A percentile compares a stretch with the other conserved stretches of the same genome.
Evolutionary conservation across 2,113 vertebrate species (phyloP).

Genomic region (Nothobranchius furzeri): DNA sequence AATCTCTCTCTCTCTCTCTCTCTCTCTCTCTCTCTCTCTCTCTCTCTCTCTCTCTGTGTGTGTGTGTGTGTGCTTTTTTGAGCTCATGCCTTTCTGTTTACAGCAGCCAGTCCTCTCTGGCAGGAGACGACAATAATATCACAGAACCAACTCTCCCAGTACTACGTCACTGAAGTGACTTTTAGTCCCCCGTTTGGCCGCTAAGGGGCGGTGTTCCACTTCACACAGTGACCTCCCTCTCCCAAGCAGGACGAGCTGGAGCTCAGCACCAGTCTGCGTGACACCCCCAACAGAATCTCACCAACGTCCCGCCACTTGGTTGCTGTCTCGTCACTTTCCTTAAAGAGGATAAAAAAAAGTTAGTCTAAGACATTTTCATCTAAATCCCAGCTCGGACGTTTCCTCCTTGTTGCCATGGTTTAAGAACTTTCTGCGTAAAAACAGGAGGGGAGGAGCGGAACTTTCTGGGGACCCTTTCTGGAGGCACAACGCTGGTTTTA

Average conservation of each 20-base stretch:
- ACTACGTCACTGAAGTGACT: constrained; percentile 32
- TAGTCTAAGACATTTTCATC: neutral
- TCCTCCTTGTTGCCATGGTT: constrained; percentile 19
- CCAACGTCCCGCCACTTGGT: constrained; percentile 57
- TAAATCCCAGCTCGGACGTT: constrained; percentile 30
- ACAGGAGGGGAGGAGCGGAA: constrained; percentile 48
- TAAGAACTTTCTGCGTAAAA: constrained; percentile 46
- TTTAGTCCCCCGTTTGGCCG: neutral
- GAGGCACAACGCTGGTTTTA: constrained; percentile 24
- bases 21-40: too few species aligned
- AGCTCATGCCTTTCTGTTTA: neutral
- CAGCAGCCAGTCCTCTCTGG: constrained; percentile 12
- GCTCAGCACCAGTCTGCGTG: constrained; percentile 56
- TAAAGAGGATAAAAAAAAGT: constrained; percentile 30
- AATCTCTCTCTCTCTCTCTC: too few species aligned
- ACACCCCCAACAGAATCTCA: constrained; percentile 51
- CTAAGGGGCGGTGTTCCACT: constrained; percentile 62
- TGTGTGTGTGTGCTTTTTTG: neutral
- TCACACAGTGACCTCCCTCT: constrained; percentile 25
- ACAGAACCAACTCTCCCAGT: constrained; percentile 31
- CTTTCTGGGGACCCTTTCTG: constrained; percentile 55
- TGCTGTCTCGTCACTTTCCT: constrained; percentile 10
- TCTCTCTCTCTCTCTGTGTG: too few species aligned
- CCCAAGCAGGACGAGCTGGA: constrained; percentile 39
- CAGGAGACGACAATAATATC: constrained; percentile 30